Percentiles rank a stretch among this genome's conserved stretches.
Evolutionary conservation across 2,888 invertebrate genomes (phyloP).

Genomic region (Phoronis australis): DNA sequence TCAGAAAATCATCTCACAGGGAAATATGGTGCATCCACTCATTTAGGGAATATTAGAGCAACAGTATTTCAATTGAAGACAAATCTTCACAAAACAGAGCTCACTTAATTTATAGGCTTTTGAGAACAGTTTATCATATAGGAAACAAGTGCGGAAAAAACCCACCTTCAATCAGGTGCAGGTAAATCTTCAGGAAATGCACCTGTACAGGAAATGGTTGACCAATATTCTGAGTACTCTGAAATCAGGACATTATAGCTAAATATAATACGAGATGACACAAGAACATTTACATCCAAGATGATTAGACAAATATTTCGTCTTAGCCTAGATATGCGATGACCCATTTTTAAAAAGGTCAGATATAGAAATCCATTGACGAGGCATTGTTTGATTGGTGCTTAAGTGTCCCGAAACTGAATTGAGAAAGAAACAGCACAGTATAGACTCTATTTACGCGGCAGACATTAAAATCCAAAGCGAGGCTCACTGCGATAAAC

Average conservation of each 20-base stretch:
- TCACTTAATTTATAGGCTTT: not conserved
- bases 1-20: not conserved
- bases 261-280: not conserved
- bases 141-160: not conserved
- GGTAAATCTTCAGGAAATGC: conserved; percentile 45
- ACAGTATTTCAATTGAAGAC: not conserved
- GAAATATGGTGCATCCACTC: too few species aligned
- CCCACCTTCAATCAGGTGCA: conserved; percentile 48
- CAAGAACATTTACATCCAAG: not conserved
- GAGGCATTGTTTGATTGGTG: too few species aligned
- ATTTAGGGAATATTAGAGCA: not conserved
- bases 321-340: too few species aligned
- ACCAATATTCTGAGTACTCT: conserved; percentile 41
- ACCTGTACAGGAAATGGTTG: conserved; percentile 46
- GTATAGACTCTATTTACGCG: too few species aligned
- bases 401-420: too few species aligned
- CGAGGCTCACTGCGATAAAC: too few species aligned
- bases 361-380: too few species aligned
- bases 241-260: conserved; percentile 19
- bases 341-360: too few species aligned
- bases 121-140: not conserved
- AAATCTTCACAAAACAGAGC: not conserved
- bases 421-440: too few species aligned
- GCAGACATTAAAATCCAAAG: too few species aligned
- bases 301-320: too few species aligned